A percentile compares a stretch with the other conserved stretches of the same genome.
phyloP scores from a whole-genome alignment of 2,888 invertebrate genomes.

The Falcaria lacertinaria region DNA sequence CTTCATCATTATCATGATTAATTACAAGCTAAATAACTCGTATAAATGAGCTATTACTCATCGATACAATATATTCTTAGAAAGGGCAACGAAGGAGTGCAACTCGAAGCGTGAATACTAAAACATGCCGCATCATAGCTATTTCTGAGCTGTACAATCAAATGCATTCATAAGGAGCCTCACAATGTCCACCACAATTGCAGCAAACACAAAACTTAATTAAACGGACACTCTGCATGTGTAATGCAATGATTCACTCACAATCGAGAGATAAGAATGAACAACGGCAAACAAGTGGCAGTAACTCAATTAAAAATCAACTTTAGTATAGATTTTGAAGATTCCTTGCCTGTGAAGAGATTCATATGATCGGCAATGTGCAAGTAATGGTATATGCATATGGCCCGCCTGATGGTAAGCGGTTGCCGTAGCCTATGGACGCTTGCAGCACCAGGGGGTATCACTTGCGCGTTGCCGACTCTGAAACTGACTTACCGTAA shows the following conservation, averaged over 20 bases:
- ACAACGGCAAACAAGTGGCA: constrained; percentile 6
- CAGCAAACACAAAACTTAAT: constrained; percentile 70
- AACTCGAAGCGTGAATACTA: not conserved
- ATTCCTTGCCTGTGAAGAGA: no score
- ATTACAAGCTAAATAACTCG: not conserved
- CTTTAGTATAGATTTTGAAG: no score
- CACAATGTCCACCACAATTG: constrained; percentile 63
- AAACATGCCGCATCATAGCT: constrained; percentile 48
- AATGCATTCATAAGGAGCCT: constrained; percentile 50
- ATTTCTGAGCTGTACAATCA: constrained; percentile 58
- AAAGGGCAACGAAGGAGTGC: not conserved
- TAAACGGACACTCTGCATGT: constrained; percentile 70
- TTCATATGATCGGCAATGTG: no score
- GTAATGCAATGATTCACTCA: constrained; percentile 72
- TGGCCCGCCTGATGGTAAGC: no score
- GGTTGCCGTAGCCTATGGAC: no score
- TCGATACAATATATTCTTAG: constrained; percentile 9
- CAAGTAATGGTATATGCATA: no score
- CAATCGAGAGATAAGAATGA: constrained; percentile 31
- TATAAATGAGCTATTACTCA: constrained; percentile 8
- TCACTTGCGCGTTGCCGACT: no score
- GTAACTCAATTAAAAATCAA: not conserved
- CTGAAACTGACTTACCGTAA: no score
- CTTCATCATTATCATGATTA: not conserved
- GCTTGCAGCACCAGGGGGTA: no score